Conservation (phyloP, 2,113 vertebrate species). For the Laticauda colubrina region DNA sequence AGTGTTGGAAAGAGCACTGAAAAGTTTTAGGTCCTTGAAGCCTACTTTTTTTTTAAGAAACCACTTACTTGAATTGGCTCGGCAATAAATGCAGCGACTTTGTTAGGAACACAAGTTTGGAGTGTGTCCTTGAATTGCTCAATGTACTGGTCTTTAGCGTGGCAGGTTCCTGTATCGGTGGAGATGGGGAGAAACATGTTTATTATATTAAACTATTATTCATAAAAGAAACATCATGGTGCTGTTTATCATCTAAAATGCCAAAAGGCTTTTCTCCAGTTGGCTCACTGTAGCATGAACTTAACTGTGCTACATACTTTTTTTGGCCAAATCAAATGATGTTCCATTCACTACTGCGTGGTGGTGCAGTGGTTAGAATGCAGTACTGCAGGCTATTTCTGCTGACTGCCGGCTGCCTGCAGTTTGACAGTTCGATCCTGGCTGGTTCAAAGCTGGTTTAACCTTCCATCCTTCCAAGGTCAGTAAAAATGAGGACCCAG, state of each 20-base stretch:
- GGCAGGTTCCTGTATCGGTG: conserved; percentile 77
- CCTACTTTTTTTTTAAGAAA: not conserved
- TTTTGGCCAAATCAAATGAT: not conserved
- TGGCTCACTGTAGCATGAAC: not conserved
- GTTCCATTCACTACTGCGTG: not conserved
- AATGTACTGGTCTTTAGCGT: conserved; percentile 84
- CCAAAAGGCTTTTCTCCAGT: not conserved
- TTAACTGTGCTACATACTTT: not conserved
- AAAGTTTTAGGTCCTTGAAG: not conserved
- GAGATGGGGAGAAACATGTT: conserved; percentile 9
- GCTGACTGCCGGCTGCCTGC: too few species aligned
- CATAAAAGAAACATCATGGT: not conserved
- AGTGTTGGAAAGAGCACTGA: not conserved
- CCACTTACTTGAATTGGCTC: conserved; percentile 90
- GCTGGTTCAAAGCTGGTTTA: too few species aligned
- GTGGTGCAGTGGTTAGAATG: too few species aligned
- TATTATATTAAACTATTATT: not conserved
- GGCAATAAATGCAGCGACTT: conserved; percentile 88
- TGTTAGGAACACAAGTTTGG: conserved; percentile 75
- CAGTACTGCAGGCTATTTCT: too few species aligned
- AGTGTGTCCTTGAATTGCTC: conserved; percentile 87
- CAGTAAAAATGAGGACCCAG: too few species aligned
- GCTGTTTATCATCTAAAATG: not conserved
- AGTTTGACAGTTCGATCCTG: too few species aligned
- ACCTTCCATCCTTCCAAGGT: too few species aligned